A percentile compares a stretch with the other conserved stretches of the same genome.
These are phyloP conservation scores for Oligia strigilis DNA, from an alignment of 2,888 invertebrate species.

Conservation along the genomic window DNA sequence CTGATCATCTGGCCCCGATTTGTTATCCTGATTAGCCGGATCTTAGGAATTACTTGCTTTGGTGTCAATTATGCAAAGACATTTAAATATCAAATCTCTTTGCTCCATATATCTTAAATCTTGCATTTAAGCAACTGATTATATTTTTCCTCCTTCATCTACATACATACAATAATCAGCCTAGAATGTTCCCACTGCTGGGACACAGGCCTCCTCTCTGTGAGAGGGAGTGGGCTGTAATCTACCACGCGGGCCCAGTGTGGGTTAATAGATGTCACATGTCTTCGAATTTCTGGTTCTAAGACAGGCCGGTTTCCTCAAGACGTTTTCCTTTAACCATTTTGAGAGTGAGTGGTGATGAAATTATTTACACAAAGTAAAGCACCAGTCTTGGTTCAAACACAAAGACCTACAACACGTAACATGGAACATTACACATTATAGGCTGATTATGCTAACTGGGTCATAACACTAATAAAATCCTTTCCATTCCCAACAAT, in stretches of 20 bases:
- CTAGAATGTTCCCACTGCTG: background rate
- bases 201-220: background rate
- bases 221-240: background rate
- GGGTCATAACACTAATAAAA: background rate
- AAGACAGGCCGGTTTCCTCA: background rate
- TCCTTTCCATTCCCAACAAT: background rate
- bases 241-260: background rate
- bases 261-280: background rate
- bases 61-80: background rate
- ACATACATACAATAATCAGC: background rate
- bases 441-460: background rate
- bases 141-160: too few species aligned
- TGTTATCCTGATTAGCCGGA: conserved; percentile 9
- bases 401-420: background rate
- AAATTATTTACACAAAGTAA: too few species aligned
- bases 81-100: background rate
- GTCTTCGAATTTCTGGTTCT: background rate
- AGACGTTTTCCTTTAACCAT: background rate
- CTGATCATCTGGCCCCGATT: background rate
- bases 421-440: background rate
- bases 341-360: background rate
- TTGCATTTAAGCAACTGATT: too few species aligned
- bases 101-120: background rate
- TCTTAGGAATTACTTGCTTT: background rate
- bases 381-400: too few species aligned